Percentiles rank a stretch among this genome's conserved stretches.
These are phyloP conservation scores for Telmatochromis sp. DNA, from an alignment of 2,113 vertebrate species.

Conservation along the genomic window DNA sequence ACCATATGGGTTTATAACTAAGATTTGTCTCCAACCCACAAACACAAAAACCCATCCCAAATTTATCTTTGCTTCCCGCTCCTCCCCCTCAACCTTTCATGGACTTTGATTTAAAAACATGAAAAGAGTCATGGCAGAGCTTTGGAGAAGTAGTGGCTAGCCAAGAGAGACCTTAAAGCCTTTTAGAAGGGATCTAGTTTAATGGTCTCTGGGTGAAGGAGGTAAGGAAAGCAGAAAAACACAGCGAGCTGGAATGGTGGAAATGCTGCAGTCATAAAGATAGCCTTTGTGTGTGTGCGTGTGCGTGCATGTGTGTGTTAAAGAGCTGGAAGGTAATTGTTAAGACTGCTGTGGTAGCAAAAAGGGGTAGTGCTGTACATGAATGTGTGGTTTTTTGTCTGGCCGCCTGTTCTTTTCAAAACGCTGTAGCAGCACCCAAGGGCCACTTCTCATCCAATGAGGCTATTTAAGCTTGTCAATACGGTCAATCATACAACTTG, in stretches of 20 bases:
- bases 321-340: conserved; percentile 46
- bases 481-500: conserved; percentile 31
- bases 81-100: conserved; percentile 21
- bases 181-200: conserved; percentile 58
- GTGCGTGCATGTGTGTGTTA: background rate
- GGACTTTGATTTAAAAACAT: conserved; percentile 59
- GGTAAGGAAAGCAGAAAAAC: conserved; percentile 25
- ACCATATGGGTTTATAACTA: conserved; percentile 32
- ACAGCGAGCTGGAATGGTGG: conserved; percentile 16
- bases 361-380: conserved; percentile 20
- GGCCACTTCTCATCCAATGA: conserved; percentile 35
- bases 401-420: conserved; percentile 7
- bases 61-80: background rate
- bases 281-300: conserved; percentile 11
- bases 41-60: conserved; percentile 39
- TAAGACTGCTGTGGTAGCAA: conserved; percentile 40
- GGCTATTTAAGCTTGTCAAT: conserved; percentile 44
- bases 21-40: conserved; percentile 42
- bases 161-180: conserved; percentile 54
- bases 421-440: conserved; percentile 35
- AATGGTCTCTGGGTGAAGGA: conserved; percentile 55
- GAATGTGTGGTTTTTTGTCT: conserved; percentile 45
- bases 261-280: conserved; percentile 54
- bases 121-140: conserved; percentile 42
- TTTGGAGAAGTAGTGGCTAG: conserved; percentile 41